A percentile compares a stretch with the other conserved stretches of the same genome.
phyloP scores from a whole-genome alignment of 2,888 invertebrate genomes.

The Morinoia aosen region DNA sequence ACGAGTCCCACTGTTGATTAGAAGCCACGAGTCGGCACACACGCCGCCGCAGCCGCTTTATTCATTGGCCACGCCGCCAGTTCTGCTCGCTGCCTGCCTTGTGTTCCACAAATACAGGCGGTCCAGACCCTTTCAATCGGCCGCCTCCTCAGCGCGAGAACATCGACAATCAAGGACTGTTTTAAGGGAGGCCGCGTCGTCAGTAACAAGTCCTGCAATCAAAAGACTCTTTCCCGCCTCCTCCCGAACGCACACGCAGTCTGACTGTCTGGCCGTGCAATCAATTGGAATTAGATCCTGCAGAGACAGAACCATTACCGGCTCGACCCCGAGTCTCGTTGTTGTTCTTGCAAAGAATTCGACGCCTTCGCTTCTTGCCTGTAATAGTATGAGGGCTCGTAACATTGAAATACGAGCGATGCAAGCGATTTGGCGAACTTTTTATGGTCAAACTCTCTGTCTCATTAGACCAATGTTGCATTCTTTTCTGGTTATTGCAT shows the following conservation, averaged over 20 bases:
- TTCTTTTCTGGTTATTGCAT: not conserved
- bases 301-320: slow-evolving; percentile 26
- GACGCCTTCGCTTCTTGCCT: not conserved
- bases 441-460: not conserved
- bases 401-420: not conserved
- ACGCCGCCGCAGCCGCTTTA: slow-evolving; percentile 16
- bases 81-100: not conserved
- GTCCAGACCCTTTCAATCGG: slow-evolving; percentile 16
- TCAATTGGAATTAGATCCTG: slow-evolving; percentile 48
- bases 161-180: slow-evolving; percentile 40
- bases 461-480: not conserved
- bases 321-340: not conserved
- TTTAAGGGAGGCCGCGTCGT: slow-evolving; percentile 19
- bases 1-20: slow-evolving; percentile 14
- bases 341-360: not conserved
- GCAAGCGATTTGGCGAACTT: not conserved
- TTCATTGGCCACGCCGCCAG: slow-evolving; percentile 1
- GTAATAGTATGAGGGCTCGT: not conserved
- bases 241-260: not conserved
- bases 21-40: slow-evolving; percentile 30
- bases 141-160: slow-evolving; percentile 19
- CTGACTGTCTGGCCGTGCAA: not conserved
- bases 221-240: not conserved
- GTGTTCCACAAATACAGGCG: not conserved
- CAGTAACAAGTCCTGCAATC: slow-evolving; percentile 42